Evolutionary conservation across 1,140 invertebrate species (phyloP), one percentile per base, ranked within the genome.

Genomic region (Philotrypesis tridentata): DNA sequence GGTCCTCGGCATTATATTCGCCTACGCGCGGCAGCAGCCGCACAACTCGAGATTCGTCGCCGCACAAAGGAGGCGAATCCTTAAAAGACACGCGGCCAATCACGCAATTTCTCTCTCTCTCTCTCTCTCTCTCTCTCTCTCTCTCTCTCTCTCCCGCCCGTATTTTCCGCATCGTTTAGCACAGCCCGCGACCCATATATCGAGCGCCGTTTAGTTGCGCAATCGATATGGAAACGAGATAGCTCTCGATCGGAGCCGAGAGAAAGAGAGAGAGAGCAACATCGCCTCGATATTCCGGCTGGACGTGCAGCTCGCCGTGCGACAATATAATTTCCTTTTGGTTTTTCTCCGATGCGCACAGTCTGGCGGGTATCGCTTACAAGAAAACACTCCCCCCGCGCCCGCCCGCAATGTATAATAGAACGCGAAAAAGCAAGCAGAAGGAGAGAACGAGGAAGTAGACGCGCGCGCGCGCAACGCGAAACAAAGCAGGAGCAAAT

Each of bases 21-120:
- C 77, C 43, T 31, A 72, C 55, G 29, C 63, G 14, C 43, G 14
- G 17, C 11, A 11, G 37, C 37, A 48, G 43, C 17, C 17, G 43
- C 25, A 17, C 23, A 9, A 37, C 33, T 37, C 9, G 3, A 37
- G 75, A 27, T 31, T 55, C 43, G 48, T 55, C 33, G 37, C 29
- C 21, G 65, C 37, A 78, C 75, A 78, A 78, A 78, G 37, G 63
- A 76, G 48, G 27, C 37, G 48, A 55, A 60, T 83, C 73, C 72
- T 80, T 80, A 80, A 79, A 79, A 83, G 73, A 68, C 61, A 37
- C 73, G n/a, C n/a, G 21, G 43, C 76, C 48, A 77, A 83, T 80
- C 75, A 80, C 48, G 77, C 63, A 68, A 74, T 33, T 33, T 60
- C 27, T 80, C 48, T 83, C 67, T 43, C 14, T 17, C 23, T 12